Base-by-base conservation (phyloP, 2,113 vertebrate genomes). In the Hypocryptadius cinnamomeus region DNA sequence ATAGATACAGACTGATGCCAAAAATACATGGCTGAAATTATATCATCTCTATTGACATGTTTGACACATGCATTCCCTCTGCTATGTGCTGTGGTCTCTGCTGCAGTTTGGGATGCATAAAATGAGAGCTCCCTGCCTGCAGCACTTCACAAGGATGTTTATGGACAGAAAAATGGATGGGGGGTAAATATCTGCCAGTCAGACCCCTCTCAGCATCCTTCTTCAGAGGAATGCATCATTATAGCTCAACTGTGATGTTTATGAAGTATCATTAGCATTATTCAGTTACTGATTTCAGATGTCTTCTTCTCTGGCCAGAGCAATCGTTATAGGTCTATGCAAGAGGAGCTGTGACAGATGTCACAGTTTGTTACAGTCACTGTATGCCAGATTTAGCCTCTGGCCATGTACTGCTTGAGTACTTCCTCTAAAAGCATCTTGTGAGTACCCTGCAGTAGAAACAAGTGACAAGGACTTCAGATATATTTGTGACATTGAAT, bases 311-410 rank as follows among this genome's bases (percentile, higher is more conserved):
- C 59, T 89, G 93, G 96, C 89, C 93, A 17, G 65, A 95, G 90
- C 89, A 79, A 96, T 97, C 95, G 48, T 61, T 85, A 80, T 19
- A 39, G 86, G 68, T 50, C 95, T 95, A 72, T 93, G 60, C 51
- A 33, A 85, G 97, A 95, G 73, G 93, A 87, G 95, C 68, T 94
- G 94, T 97, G 98, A 97, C 98, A 97, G 96, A 97, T 98, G 98
- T 96, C 97, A 96, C 14, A 11, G 69, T 11, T 69, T 56, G 93
- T 98, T 96, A 97, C 86, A 66, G 90, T 98, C 97, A 96, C 90
- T 28, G 40, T 42, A 35, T 63, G 79, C 96, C 84, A 83, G 83
- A 96, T 89, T 95, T 96, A 87, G 94, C 97, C 95, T 88, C 79
- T 9, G 85, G 97, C 91, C 79, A 93, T 42, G 61, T 54, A 87